Conservation (phyloP, 1,140 invertebrate genomes). For the Coenobita brevimanus region DNA sequence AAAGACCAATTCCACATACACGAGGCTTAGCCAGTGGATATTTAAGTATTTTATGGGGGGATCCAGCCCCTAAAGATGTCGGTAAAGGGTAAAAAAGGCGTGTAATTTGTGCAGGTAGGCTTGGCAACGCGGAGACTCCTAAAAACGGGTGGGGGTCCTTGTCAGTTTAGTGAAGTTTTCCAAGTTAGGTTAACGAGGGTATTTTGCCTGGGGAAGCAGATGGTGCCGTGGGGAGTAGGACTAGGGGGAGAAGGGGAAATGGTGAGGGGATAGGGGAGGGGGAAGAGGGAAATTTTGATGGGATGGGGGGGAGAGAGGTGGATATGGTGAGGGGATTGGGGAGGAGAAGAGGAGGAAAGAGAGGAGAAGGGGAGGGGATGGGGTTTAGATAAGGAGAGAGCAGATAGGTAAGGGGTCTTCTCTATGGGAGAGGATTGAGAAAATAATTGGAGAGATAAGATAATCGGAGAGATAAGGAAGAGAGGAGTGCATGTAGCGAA, state of each 20-base stretch:
- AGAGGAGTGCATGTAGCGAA: not conserved
- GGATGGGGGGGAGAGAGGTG: not conserved
- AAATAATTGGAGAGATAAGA: too few species aligned
- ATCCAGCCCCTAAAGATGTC: too few species aligned
- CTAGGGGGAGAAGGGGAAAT: not conserved
- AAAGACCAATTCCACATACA: too few species aligned
- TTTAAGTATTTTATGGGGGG: too few species aligned
- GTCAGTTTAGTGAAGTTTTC: constrained; percentile 49
- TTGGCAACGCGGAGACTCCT: constrained; percentile 28
- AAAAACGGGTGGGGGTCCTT: constrained; percentile 37
- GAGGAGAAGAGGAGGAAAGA: too few species aligned
- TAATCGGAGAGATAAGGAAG: not conserved
- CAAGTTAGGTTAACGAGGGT: constrained; percentile 50
- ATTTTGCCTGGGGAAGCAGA: constrained; percentile 40
- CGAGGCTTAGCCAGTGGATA: too few species aligned
- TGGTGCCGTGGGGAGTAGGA: not conserved
- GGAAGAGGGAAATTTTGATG: not conserved
- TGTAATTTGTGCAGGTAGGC: not conserved
- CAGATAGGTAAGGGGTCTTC: too few species aligned
- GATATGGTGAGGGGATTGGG: too few species aligned
- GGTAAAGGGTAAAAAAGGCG: not conserved
- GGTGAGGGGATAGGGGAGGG: not conserved
- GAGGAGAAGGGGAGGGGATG: too few species aligned
- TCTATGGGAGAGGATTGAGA: not conserved
- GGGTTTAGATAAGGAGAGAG: too few species aligned